A percentile compares a stretch with the other conserved stretches of the same genome.
These are phyloP conservation scores for Drepana arcuata DNA, from an alignment of 1,140 invertebrate genomes.

Conservation along the genomic window DNA sequence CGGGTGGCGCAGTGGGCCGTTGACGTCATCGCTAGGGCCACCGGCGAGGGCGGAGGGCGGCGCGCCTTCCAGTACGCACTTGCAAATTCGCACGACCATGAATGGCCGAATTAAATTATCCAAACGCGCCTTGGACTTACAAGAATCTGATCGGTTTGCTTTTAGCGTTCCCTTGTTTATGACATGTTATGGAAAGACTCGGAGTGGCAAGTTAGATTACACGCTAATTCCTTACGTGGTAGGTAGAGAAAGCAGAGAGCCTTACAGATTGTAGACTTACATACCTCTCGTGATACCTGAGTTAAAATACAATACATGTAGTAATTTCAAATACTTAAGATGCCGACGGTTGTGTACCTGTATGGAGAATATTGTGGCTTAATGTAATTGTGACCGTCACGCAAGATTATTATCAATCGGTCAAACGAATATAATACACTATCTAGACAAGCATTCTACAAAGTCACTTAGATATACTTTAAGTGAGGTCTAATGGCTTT, in stretches of 20 bases:
- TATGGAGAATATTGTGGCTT: no score
- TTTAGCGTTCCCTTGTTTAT: constrained; percentile 13
- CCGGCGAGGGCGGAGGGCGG: constrained; percentile 20
- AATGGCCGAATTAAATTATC: constrained; percentile 64
- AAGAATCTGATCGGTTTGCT: constrained; percentile 41
- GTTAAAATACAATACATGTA: neutral
- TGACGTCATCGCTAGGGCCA: constrained; percentile 49
- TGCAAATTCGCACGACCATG: constrained; percentile 66
- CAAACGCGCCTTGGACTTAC: constrained; percentile 34
- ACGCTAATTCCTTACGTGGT: neutral
- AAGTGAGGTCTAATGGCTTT: no score
- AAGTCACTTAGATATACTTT: neutral
- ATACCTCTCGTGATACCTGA: neutral
- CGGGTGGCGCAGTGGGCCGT: constrained; percentile 53
- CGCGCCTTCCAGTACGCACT: constrained; percentile 64
- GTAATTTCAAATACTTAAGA: no score
- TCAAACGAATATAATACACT: no score
- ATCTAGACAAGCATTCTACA: neutral
- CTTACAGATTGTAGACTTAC: neutral
- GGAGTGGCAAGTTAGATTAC: no score
- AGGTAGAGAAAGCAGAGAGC: no score
- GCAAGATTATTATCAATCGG: no score
- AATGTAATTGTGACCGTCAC: no score
- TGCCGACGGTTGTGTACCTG: no score
- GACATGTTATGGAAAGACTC: neutral